phyloP scores from a whole-genome alignment of 2,797 vertebrate genomes.

The Rhynchotus rufescens region DNA sequence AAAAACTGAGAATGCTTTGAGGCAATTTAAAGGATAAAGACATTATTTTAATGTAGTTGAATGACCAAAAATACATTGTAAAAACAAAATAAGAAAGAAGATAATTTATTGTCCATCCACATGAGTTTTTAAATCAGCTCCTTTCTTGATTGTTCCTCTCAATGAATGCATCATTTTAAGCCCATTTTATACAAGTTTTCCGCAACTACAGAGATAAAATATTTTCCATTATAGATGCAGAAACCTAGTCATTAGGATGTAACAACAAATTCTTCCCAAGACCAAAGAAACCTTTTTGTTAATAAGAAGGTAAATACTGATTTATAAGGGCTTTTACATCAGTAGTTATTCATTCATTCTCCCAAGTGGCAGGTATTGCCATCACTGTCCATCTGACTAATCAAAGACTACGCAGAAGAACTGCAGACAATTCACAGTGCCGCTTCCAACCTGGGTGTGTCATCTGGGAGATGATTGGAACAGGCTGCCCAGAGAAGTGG shows the following conservation, averaged over 20 bases:
- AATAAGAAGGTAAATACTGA: not conserved
- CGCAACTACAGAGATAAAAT: not conserved
- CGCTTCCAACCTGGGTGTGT: not conserved
- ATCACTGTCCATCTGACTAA: not conserved
- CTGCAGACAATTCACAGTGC: not conserved
- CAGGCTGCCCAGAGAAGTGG: no score
- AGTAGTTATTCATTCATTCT: accelerated
- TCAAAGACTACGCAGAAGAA: not conserved
- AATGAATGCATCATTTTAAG: not conserved
- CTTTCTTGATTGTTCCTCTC: not conserved
- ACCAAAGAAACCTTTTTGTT: not conserved
- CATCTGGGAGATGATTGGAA: not conserved
- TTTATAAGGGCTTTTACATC: not conserved
- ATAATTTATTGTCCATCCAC: not conserved
- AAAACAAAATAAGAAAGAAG: not conserved
- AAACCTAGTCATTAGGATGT: not conserved
- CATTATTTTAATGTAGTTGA: not conserved
- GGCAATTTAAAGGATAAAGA: not conserved
- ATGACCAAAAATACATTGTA: not conserved
- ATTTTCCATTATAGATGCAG: not conserved
- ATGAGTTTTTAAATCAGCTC: not conserved
- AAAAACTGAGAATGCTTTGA: not conserved
- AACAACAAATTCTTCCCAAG: not conserved
- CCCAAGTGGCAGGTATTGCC: not conserved
- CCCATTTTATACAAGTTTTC: not conserved